Conservation (phyloP, 2,113 vertebrate genomes). For the Mystacornis crossleyi region DNA sequence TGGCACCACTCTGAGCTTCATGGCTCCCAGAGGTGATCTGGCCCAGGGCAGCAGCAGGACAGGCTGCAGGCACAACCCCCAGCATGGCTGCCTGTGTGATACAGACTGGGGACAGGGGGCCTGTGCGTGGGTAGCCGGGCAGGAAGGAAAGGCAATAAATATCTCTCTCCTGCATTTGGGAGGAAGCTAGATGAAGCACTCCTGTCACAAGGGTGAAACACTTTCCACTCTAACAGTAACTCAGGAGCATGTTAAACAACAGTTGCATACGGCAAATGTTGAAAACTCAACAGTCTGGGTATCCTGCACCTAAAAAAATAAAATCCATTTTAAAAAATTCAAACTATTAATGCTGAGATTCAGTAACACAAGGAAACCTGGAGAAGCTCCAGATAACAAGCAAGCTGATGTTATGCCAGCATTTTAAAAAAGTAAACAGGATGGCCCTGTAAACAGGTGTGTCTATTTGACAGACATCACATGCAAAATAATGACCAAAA, state of each 20-base stretch:
- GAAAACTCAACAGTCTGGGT: background rate
- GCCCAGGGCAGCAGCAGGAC: background rate
- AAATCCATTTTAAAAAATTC: background rate
- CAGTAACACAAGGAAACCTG: background rate
- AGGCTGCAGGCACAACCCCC: background rate
- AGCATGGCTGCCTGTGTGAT: fast-evolving
- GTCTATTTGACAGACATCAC: background rate
- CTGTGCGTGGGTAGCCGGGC: background rate
- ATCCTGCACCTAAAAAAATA: background rate
- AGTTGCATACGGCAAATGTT: background rate
- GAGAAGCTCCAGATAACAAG: background rate
- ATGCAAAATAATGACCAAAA: conserved; percentile 18
- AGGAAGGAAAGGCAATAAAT: conserved; percentile 55
- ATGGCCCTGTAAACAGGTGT: conserved; percentile 50
- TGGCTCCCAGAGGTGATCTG: fast-evolving
- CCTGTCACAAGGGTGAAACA: background rate
- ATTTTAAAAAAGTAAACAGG: conserved; percentile 45
- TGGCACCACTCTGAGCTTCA: background rate
- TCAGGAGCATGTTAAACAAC: background rate
- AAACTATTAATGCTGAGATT: background rate
- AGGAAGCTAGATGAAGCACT: conserved; percentile 29
- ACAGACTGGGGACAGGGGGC: background rate
- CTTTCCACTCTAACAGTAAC: background rate
- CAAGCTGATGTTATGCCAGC: background rate
- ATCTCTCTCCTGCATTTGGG: background rate